Base-by-base conservation (phyloP, 2,797 vertebrate species). In the Cheirogaleus major region DNA sequence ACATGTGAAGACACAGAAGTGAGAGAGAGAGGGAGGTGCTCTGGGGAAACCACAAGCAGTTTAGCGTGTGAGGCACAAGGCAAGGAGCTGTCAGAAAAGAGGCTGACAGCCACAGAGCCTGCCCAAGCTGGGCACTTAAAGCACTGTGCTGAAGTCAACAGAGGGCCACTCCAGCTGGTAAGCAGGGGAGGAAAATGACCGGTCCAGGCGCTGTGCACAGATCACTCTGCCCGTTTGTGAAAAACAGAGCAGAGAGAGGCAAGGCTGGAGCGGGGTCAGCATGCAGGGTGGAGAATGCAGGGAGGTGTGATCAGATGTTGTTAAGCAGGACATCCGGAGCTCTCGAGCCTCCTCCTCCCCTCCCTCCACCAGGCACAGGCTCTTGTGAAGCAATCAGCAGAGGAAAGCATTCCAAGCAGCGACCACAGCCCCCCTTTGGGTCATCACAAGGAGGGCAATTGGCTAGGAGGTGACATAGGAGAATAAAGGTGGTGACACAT, bases 301-400 rank as follows among this genome's bases (percentile, higher is more conserved):
- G 5, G 6, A 25, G 35, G 52, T 5, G 5, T 23, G 38, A 38
- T 35, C 48, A 32, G 69, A 59, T 4, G 45, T 43, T 15, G 7
- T 41, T 10, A 76, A 20, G 38, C 32, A 43, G 65, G n/a, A 43
- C 6, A 2, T 3, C 12, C 0, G 7, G 0, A 9, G 32, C n/a
- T 55, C 14, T 22, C 45, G 13, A 32, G 30, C 25, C 35, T 65
- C n/a, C 15, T 30, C 50, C 75, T 61, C 1, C 0, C 15, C 50
- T 63, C 57, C 72, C 59, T 57, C 72, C 23, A 23, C 20, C 0
- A 65, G 57, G 6, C 50, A 35, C 17, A 78, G 35, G 55, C 23
- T 72, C 75, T 41, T 32, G 75, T 25, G 43, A 76, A n/a, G 92
- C 76, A 41, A 43, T 63, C 25, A 6, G 22, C 38, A 67, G 48